Evolutionary conservation across 2,888 invertebrate genomes (phyloP).

Genomic region (Ceratothoa steindachneri): DNA sequence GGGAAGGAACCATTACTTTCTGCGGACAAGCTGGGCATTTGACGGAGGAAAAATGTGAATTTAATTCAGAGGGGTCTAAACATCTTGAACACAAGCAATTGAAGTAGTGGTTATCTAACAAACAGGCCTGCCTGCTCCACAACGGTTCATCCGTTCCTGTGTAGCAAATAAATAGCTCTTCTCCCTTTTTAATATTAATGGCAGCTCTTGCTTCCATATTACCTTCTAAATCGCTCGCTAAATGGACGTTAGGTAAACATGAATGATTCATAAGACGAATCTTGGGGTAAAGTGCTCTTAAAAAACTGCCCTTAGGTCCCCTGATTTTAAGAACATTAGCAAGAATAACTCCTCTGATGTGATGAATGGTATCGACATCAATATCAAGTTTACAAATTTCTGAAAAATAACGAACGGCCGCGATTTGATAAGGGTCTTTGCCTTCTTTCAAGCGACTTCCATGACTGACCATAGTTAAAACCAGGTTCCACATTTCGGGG

Average conservation of each 20-base stretch:
- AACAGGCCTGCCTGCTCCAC: slow-evolving; percentile 26
- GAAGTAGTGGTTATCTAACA: slow-evolving; percentile 25
- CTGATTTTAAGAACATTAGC: slow-evolving; percentile 35
- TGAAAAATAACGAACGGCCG: slow-evolving; percentile 20
- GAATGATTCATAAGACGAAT: slow-evolving; percentile 74
- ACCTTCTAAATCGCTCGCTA: slow-evolving; percentile 66
- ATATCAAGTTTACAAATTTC: slow-evolving; percentile 25
- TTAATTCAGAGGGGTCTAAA: slow-evolving; percentile 30
- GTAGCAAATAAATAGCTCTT: slow-evolving; percentile 75
- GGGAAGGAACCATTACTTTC: slow-evolving; percentile 17
- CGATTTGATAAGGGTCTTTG: slow-evolving; percentile 12
- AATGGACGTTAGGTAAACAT: slow-evolving; percentile 75
- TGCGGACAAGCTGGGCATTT: slow-evolving; percentile 28
- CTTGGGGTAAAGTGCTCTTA: slow-evolving; percentile 63
- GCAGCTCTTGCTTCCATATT: slow-evolving; percentile 65
- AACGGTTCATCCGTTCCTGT: slow-evolving; percentile 56
- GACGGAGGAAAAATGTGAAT: slow-evolving; percentile 33
- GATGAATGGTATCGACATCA: slow-evolving; percentile 22
- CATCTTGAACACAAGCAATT: slow-evolving; percentile 33
- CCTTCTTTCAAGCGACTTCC: background rate
- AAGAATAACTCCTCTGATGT: slow-evolving; percentile 31
- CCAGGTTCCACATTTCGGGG: slow-evolving; percentile 24
- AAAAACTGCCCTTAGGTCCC: background rate
- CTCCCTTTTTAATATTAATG: slow-evolving; percentile 59
- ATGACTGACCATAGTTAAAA: slow-evolving; percentile 35